phyloP scores from a whole-genome alignment of 2,113 vertebrate genomes.

The Astatoreochromis straeleni region DNA sequence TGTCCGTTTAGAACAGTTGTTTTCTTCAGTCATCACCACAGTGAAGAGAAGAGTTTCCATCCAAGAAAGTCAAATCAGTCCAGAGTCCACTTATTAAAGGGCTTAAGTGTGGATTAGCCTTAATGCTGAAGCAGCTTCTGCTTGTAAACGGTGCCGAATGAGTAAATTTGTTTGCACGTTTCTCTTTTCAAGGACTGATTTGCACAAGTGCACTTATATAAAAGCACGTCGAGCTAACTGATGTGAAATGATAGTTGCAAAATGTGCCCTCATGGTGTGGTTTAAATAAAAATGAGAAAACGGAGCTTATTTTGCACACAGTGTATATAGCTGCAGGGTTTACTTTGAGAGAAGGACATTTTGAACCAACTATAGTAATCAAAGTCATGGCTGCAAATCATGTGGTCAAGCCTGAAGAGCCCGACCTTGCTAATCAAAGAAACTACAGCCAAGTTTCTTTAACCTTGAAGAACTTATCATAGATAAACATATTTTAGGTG shows the following conservation, averaged over 20 bases:
- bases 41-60: background rate
- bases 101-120: slow-evolving; percentile 16
- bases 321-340: background rate
- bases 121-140: background rate
- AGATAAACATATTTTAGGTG: background rate
- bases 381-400: background rate
- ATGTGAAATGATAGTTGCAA: background rate
- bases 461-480: slow-evolving; percentile 20
- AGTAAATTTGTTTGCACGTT: background rate
- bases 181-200: slow-evolving; percentile 12
- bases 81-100: background rate
- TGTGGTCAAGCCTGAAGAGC: background rate
- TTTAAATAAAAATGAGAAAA: background rate
- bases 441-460: background rate
- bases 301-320: background rate
- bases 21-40: background rate
- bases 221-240: background rate
- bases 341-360: background rate
- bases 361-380: background rate
- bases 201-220: background rate
- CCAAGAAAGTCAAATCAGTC: background rate
- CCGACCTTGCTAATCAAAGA: slow-evolving; percentile 13
- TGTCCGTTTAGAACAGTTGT: background rate
- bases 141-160: background rate
- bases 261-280: background rate